Percentiles rank a stretch among this genome's conserved stretches.
Conservation (phyloP, 2,113 vertebrate species). For the Thinocorus orbignyianus region DNA sequence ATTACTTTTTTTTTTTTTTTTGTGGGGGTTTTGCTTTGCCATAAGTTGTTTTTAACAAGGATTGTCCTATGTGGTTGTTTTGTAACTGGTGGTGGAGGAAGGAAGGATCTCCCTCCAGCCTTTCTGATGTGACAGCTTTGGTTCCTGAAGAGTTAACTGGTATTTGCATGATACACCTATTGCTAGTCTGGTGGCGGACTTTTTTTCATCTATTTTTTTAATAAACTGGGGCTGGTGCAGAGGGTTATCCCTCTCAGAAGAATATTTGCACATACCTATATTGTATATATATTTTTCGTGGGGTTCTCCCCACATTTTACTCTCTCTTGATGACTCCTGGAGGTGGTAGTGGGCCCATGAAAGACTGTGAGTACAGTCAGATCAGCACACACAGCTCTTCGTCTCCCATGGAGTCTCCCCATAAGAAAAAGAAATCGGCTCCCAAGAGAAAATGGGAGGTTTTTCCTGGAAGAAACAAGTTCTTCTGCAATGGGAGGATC, state of each 20-base stretch:
- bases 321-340: conserved; percentile 89
- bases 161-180: conserved; percentile 54
- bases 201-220: conserved; percentile 13
- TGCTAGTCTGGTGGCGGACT: conserved; percentile 42
- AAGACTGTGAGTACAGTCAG: conserved; percentile 98
- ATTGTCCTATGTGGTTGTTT: conserved; percentile 1
- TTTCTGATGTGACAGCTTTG: conserved; percentile 57
- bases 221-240: conserved; percentile 31
- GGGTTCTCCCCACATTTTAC: conserved; percentile 70
- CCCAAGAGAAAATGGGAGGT: conserved; percentile 94
- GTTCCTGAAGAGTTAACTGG: conserved; percentile 48
- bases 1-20: not conserved
- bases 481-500: conserved; percentile 96
- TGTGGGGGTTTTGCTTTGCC: not conserved
- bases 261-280: conserved; percentile 16
- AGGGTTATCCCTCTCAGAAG: conserved; percentile 34
- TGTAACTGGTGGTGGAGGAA: conserved; percentile 42
- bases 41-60: conserved; percentile 36
- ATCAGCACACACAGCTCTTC: conserved; percentile 93
- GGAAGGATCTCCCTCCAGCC: not conserved
- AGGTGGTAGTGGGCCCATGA: conserved; percentile 90
- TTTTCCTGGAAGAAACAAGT: conserved; percentile 96
- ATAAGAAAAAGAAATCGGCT: conserved; percentile 84
- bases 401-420: conserved; percentile 95
- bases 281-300: conserved; percentile 54